Evolutionary conservation across 37 sponge, comb jelly and placozoan species (phyloP), one percentile per base, ranked within the genome.

Genomic region (Agelas oroides): DNA sequence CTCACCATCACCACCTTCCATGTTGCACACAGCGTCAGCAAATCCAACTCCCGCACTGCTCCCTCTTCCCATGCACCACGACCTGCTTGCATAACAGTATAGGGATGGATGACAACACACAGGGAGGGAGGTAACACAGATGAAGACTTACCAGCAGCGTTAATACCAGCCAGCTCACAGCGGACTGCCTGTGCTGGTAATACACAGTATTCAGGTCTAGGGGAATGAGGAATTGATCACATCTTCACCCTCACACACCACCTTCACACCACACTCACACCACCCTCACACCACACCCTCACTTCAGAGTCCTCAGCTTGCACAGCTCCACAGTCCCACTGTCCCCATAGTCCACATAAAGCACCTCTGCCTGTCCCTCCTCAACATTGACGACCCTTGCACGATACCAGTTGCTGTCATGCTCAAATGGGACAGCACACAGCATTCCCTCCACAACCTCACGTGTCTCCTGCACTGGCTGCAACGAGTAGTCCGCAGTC

Each of bases 281-380:
- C 53, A 36, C 5, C 2, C n/a, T n/a, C n/a, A n/a, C n/a, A n/a
- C n/a, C n/a, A n/a, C n/a, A n/a, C n/a, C n/a, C 71, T 56, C 37
- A 86, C 86, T 69, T 66, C 75, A 87, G 65, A 14, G 38, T 59
- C 81, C 56, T 87, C 24, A 87, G 56, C 0, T 28, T 27, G 5
- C 24, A n/a, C 2, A 71, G 37, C 20, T 23, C 32, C 64, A 73
- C 73, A 33, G 38, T n/a, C 0, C 65, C 81, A 66, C 11, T 35
- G 68, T 87, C 88, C 5, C 88, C 88, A 73, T 72, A 87, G 57
- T 87, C 88, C 16, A 80, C 74, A 73, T 57, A 87, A 18, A 80
- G 40, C 25, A 87, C 55, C 28, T 66, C 38, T 39, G 36, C 70
- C 5, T 21, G 63, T 5, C 66, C 63, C 12, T 53, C 53, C 53